Conservation (phyloP, 2,113 vertebrate genomes). For the Sander lucioperca region DNA sequence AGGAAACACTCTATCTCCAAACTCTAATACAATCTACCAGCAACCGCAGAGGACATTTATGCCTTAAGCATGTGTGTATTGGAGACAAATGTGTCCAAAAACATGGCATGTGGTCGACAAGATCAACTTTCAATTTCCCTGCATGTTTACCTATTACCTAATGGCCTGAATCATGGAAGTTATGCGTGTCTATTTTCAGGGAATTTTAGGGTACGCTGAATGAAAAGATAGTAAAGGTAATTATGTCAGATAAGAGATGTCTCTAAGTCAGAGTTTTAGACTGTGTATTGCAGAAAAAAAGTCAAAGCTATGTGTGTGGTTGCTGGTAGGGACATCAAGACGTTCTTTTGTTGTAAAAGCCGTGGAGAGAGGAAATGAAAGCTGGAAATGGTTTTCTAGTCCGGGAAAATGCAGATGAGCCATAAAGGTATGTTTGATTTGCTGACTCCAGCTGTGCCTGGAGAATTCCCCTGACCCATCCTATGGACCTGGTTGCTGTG, state of each 20-base stretch:
- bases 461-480: conserved; percentile 78
- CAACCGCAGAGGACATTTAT: conserved; percentile 33
- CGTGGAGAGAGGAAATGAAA: conserved; percentile 64
- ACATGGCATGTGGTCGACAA: conserved; percentile 42
- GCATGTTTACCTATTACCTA: conserved; percentile 19
- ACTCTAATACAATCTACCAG: conserved; percentile 50
- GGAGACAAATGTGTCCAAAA: conserved; percentile 43
- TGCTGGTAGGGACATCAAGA: conserved; percentile 27
- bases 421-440: conserved; percentile 77
- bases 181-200: conserved; percentile 8
- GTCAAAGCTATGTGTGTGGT: conserved; percentile 56
- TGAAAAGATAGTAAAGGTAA: neutral
- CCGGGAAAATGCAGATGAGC: conserved; percentile 81
- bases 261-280: neutral
- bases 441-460: conserved; percentile 84
- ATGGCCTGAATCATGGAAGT: neutral
- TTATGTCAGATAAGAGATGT: neutral
- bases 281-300: conserved; percentile 46
- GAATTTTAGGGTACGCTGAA: neutral
- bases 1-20: conserved; percentile 47
- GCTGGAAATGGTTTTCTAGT: conserved; percentile 56
- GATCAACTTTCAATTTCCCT: conserved; percentile 39
- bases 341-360: conserved; percentile 59
- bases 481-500: conserved; percentile 68
- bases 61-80: conserved; percentile 57